Evolutionary conservation across 2,113 vertebrate genomes (phyloP).

Genomic region (Corvus moneduloides): DNA sequence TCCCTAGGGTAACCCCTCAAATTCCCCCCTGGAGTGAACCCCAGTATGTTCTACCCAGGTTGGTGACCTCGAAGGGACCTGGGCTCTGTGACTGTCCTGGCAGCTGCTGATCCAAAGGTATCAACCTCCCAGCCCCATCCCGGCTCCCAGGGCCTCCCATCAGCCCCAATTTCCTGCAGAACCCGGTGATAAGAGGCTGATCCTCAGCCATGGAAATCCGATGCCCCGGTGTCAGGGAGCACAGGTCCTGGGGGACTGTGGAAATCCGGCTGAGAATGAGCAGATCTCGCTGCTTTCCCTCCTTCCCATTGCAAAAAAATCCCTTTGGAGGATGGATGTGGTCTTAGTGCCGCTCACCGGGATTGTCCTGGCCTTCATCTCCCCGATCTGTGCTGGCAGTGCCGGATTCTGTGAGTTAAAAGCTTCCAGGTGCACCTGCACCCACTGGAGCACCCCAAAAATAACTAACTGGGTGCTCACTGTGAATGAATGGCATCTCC

Average conservation of each 20-base stretch:
- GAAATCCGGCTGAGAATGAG: constrained; percentile 60
- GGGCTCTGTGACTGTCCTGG: neutral
- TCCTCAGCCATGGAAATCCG: constrained; percentile 47
- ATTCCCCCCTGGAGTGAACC: neutral
- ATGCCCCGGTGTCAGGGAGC: constrained; percentile 19
- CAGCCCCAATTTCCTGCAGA: constrained; percentile 70
- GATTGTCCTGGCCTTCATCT: neutral
- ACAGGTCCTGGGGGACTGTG: neutral
- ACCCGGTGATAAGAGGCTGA: constrained; percentile 59
- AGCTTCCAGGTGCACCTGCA: neutral
- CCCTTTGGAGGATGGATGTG: neutral
- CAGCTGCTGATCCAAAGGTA: neutral
- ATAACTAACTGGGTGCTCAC: accelerated
- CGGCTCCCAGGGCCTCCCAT: constrained; percentile 38
- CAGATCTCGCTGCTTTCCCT: constrained; percentile 35
- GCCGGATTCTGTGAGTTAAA: neutral
- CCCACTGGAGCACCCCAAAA: neutral
- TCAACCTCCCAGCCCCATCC: neutral
- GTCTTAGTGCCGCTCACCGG: neutral
- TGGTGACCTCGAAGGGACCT: neutral
- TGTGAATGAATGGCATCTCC: accelerated
- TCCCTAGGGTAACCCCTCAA: neutral
- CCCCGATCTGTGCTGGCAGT: neutral
- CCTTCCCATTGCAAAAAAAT: neutral
- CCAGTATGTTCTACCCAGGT: accelerated